Conservation (phyloP, 2,113 vertebrate genomes). For the Tragelaphus imberbis region DNA sequence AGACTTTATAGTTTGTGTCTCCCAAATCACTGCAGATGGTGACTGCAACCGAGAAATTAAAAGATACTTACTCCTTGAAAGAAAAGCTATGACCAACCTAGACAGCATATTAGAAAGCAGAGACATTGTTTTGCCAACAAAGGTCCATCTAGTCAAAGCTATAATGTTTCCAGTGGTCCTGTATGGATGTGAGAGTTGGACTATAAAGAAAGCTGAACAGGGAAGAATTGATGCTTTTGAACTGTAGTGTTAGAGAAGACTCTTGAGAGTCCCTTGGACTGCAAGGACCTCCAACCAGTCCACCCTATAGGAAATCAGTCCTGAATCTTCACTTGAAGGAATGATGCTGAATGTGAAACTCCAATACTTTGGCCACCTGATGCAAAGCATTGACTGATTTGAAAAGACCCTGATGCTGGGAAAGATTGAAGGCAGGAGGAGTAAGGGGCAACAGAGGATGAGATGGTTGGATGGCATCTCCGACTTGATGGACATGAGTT, state of each 20-base stretch:
- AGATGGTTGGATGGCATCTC: neutral
- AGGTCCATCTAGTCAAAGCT: neutral
- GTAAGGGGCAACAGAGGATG: neutral
- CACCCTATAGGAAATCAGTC: neutral
- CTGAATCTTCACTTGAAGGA: neutral
- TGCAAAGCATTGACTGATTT: neutral
- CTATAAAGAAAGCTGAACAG: neutral
- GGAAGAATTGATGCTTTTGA: neutral
- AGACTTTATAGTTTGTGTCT: neutral
- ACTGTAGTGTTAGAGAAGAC: neutral
- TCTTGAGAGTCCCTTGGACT: neutral
- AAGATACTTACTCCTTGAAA: neutral
- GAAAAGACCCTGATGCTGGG: neutral
- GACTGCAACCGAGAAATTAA: neutral
- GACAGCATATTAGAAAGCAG: neutral
- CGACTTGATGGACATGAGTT: neutral
- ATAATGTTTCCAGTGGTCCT: neutral
- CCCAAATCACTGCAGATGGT: neutral
- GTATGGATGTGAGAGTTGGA: neutral
- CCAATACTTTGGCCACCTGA: neutral
- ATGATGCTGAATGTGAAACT: neutral
- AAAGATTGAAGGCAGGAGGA: neutral
- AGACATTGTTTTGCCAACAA: neutral
- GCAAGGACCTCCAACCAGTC: neutral
- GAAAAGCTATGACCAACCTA: neutral